Base-by-base conservation (phyloP, 1,140 invertebrate species). In the Papilio xuthus region DNA sequence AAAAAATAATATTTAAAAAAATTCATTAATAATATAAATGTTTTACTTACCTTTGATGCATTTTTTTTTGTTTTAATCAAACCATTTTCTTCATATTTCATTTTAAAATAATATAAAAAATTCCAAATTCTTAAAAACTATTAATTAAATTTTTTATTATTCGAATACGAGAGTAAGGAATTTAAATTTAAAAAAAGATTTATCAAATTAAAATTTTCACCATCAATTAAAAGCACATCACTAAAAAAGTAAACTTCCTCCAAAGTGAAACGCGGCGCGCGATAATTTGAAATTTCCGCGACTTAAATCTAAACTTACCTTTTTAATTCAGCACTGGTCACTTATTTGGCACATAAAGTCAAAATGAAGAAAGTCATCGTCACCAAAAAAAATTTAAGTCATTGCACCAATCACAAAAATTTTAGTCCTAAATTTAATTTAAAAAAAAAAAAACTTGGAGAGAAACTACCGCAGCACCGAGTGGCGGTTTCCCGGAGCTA, bases 271-370 rank as follows among this genome's bases (percentile, higher is more conserved):
- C 28, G 12, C n/a, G 2, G 15, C 50, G 50, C 53, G 50, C 53
- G 28, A 56, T 37, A 12, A 41, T 76, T 76, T 28, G 23, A 76
- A 76, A 76, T 6, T 26, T 12, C 15, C 77, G 67, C 63, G 78
- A 72, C 53, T 71, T 76, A 79, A 78, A 76, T 76, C 47, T 75
- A 86, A 82, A 87, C 88, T 84, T 88, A 90, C 88, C 89, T 91
- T 83, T 87, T 72, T 85, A 77, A 73, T 80, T 77, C 81, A 72
- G 73, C 85, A 82, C 81, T 78, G 78, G 63, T 70, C 82, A 79
- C 84, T 74, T 76, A 44, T 72, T 79, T 81, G 77, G 82, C 81
- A 84, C 85, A 80, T 79, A 81, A 69, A 78, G 77, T 83, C 79
- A 85, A 78, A 70, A 26, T 79, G 72, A 81, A 78, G 60, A 84